Evolutionary conservation across 2,797 vertebrate genomes (phyloP), one percentile per base, ranked within the genome.

Genomic region (Amblyraja radiata): DNA sequence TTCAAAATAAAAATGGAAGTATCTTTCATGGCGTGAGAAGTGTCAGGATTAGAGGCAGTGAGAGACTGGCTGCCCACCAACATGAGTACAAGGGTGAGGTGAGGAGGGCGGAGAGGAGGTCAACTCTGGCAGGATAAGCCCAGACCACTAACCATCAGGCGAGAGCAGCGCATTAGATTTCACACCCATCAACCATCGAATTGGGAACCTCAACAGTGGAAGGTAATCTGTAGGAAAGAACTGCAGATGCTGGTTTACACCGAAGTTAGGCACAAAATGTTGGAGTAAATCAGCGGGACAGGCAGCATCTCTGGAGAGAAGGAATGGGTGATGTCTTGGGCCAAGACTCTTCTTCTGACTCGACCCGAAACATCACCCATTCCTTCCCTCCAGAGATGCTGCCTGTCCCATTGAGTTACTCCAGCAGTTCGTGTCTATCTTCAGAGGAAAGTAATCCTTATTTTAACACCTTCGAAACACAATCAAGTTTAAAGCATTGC

Each of bases 31-130:
- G 93, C 94, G 77, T 96, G 96, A 96, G 94, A 96, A 95, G 94
- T 93, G 96, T 95, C 94, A 96, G 96, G 96, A 96, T 96, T 96
- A 96, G 94, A 94, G 94, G 95, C 96, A 95, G 46, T 46, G 46
- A 95, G 95, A 94, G 95, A 94, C 96, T 96, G 95, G 95, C 95
- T 95, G 95, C 95, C 96, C 96, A 95, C 95, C 96, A 96, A 68
- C 90, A 94, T 94, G 25, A 93, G 94, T 94, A 95, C 95, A 93
- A 93, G 14, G 93, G 95, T 96, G 95, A 96, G 95, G 13, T 84
- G 95, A 95, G 96, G 91, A 93, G 93, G 95, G 93, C 93, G 93
- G 95, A 54, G 0, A 95, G 95, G 94, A 96, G 96, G 96, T 97
- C 96, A 96, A 96, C 96, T 95, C 96, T 95, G 96, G 81, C 80